phyloP scores from a whole-genome alignment of 1,140 invertebrate species.

The Microvelia longipes region DNA sequence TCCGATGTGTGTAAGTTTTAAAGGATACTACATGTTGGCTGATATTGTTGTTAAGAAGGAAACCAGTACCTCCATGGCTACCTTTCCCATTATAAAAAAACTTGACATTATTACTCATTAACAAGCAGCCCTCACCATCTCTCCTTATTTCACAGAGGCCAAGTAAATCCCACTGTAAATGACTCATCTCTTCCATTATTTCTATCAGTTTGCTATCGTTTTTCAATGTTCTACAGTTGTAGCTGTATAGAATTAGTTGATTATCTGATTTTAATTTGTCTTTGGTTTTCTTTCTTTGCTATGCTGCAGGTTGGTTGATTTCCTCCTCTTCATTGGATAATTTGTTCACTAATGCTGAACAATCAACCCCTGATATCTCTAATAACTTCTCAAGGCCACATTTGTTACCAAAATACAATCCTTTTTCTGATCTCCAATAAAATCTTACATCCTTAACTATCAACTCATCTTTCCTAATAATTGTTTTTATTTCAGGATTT shows the following conservation, averaged over 20 bases:
- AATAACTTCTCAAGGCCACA: background rate
- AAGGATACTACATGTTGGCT: background rate
- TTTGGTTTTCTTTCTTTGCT: background rate
- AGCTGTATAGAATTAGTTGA: background rate
- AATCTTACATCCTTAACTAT: background rate
- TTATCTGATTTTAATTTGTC: background rate
- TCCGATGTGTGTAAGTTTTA: background rate
- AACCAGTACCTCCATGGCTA: background rate
- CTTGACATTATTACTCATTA: background rate
- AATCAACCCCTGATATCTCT: background rate
- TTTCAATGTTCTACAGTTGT: background rate
- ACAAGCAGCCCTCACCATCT: background rate
- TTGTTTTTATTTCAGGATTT: background rate
- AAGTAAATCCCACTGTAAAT: background rate
- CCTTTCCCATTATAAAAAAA: background rate
- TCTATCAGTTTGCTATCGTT: background rate
- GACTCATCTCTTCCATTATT: background rate
- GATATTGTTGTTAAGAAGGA: background rate
- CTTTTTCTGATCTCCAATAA: background rate
- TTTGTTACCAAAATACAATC: background rate
- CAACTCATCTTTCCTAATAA: background rate
- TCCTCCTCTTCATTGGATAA: background rate
- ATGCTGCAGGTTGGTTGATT: background rate
- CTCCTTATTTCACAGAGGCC: background rate
- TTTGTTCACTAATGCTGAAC: background rate